Evolutionary conservation across 2,888 invertebrate species (phyloP).

Genomic region (Eugnorisma glareosa): DNA sequence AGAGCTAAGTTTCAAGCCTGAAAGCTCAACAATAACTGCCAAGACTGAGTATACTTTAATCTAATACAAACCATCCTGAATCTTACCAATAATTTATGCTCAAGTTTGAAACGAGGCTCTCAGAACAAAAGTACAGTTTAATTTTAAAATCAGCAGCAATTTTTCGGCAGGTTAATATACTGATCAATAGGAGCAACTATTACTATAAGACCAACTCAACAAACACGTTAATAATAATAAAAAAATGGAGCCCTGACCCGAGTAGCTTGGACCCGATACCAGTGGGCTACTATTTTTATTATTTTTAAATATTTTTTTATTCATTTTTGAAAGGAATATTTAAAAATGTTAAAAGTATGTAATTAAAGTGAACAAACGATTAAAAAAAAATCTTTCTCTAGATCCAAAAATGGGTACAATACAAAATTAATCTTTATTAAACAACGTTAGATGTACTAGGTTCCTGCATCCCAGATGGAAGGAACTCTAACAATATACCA

Average conservation of each 20-base stretch:
- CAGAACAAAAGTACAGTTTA: background rate
- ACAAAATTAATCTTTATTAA: too few relatives aligned
- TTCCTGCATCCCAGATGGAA: background rate
- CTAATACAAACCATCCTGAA: conserved; percentile 13
- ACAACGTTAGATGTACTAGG: too few relatives aligned
- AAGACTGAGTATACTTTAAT: conserved; percentile 31
- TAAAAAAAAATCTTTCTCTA: background rate
- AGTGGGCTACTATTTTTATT: too few relatives aligned
- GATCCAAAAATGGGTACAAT: too few relatives aligned
- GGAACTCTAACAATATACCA: background rate
- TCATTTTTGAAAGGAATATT: too few relatives aligned
- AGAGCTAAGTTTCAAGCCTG: conserved; percentile 19
- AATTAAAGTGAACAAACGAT: too few relatives aligned
- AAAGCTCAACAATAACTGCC: conserved; percentile 24
- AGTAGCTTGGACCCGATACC: too few relatives aligned
- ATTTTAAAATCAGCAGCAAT: background rate
- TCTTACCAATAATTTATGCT: background rate
- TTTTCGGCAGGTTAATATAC: background rate
- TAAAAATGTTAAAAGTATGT: too few relatives aligned
- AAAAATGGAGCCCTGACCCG: background rate
- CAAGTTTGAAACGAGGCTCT: conserved; percentile 25
- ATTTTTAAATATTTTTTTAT: too few relatives aligned
- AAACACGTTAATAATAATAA: background rate
- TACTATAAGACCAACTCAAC: too few relatives aligned
- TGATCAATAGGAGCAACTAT: background rate